A percentile compares a stretch with the other conserved stretches of the same genome.
Conservation (phyloP, 2,797 vertebrate genomes). For the Ceyx erithaca region DNA sequence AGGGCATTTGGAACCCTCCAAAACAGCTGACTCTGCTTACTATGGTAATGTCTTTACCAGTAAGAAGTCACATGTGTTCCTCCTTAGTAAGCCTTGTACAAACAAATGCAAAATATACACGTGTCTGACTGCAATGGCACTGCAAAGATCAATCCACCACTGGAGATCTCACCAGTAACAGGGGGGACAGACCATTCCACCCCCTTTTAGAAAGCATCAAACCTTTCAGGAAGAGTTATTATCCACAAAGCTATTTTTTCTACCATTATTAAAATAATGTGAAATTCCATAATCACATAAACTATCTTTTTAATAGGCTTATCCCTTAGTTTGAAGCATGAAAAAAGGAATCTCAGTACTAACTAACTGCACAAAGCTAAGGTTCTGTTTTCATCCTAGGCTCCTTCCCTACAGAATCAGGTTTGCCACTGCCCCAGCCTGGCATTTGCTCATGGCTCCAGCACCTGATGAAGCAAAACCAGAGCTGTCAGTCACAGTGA, state of each 20-base stretch:
- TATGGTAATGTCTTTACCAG: not conserved
- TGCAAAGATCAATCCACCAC: not conserved
- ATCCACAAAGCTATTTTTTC: not conserved
- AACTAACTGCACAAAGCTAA: not conserved
- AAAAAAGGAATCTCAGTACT: not conserved
- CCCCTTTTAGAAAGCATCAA: not conserved
- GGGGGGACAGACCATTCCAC: not conserved
- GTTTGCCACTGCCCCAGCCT: not conserved
- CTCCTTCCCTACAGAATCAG: not conserved
- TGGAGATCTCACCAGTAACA: accelerated
- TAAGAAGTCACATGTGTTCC: not conserved
- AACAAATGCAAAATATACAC: not conserved
- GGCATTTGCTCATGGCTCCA: not conserved
- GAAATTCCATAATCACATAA: not conserved
- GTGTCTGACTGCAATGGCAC: not conserved
- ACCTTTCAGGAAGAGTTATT: not conserved
- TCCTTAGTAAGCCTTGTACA: not conserved
- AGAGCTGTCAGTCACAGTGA: not conserved
- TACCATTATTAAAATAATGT: not conserved
- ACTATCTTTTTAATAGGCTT: not conserved
- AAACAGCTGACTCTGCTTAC: not conserved
- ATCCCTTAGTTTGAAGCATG: not conserved
- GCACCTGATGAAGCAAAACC: constrained; percentile 8
- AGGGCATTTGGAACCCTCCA: not conserved
- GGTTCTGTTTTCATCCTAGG: not conserved